These are phyloP conservation scores for Calypte anna DNA, from an alignment of 2,113 vertebrate genomes.

Conservation along the genomic window DNA sequence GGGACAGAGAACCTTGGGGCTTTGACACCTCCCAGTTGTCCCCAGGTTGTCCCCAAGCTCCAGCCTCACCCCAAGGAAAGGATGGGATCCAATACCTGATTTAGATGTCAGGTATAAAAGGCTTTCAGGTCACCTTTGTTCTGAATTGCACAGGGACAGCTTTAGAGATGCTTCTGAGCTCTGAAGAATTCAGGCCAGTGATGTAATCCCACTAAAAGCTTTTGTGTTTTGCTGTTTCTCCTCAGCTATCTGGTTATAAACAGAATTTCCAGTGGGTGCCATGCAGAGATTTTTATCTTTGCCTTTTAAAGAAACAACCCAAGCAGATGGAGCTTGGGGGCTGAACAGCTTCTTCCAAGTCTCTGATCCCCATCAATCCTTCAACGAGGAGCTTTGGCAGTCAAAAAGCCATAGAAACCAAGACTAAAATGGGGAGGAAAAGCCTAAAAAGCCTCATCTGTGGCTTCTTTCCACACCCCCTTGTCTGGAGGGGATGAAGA, in stretches of 20 bases:
- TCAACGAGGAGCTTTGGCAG: neutral
- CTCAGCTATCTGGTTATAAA: neutral
- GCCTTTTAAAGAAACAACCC: slow-evolving; percentile 14
- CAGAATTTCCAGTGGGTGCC: slow-evolving; percentile 16
- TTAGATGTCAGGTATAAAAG: neutral
- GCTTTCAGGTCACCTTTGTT: neutral
- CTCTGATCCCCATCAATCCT: slow-evolving; percentile 21
- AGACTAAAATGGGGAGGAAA: slow-evolving; percentile 2
- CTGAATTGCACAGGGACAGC: neutral
- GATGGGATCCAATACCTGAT: fast-evolving
- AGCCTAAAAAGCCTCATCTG: neutral
- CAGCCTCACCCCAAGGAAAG: neutral
- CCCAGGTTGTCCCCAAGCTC: neutral
- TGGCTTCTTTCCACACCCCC: neutral
- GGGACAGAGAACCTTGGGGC: neutral
- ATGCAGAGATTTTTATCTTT: slow-evolving; percentile 45
- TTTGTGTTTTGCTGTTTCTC: slow-evolving; percentile 25
- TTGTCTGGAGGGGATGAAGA: neutral
- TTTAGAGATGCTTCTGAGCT: neutral
- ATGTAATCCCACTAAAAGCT: neutral
- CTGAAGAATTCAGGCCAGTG: neutral
- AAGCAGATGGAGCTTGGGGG: slow-evolving; percentile 58
- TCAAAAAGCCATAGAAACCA: neutral
- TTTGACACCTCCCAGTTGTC: fast-evolving
- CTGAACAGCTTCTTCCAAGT: slow-evolving; percentile 49